phyloP scores from a whole-genome alignment of 2,888 invertebrate genomes.

The Erebia aethiops region DNA sequence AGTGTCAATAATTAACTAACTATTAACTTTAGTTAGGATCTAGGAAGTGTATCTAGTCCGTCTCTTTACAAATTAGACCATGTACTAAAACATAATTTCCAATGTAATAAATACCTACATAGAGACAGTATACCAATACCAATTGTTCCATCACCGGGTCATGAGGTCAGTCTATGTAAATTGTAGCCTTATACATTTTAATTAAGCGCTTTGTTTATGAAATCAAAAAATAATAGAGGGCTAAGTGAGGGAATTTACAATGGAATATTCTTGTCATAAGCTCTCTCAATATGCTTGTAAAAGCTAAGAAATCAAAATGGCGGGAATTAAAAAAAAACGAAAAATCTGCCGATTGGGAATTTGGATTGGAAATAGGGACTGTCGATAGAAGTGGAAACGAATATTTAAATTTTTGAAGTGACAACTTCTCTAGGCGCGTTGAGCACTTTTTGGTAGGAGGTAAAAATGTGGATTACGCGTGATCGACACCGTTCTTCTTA shows the following conservation, averaged over 20 bases:
- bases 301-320: too few species aligned
- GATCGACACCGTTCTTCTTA: too few species aligned
- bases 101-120: background rate
- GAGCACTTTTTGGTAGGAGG: too few species aligned
- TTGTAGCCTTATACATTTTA: constrained; percentile 42
- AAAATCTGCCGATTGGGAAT: too few species aligned
- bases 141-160: constrained; percentile 33
- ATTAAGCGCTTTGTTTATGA: constrained; percentile 32
- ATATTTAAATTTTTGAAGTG: too few species aligned
- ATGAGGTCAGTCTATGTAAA: constrained; percentile 31
- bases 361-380: too few species aligned
- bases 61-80: constrained; percentile 14
- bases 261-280: background rate
- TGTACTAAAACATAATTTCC: constrained; percentile 18
- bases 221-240: background rate
- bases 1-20: too few species aligned
- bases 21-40: background rate
- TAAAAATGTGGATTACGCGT: too few species aligned
- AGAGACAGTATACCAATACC: constrained; percentile 49
- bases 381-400: too few species aligned
- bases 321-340: too few species aligned
- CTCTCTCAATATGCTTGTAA: background rate
- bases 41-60: background rate
- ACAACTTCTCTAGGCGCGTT: too few species aligned
- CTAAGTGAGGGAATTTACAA: background rate